Percentiles rank a stretch among this genome's conserved stretches.
Evolutionary conservation across 1,140 invertebrate species (phyloP).

Genomic region (Drosophila santomea): DNA sequence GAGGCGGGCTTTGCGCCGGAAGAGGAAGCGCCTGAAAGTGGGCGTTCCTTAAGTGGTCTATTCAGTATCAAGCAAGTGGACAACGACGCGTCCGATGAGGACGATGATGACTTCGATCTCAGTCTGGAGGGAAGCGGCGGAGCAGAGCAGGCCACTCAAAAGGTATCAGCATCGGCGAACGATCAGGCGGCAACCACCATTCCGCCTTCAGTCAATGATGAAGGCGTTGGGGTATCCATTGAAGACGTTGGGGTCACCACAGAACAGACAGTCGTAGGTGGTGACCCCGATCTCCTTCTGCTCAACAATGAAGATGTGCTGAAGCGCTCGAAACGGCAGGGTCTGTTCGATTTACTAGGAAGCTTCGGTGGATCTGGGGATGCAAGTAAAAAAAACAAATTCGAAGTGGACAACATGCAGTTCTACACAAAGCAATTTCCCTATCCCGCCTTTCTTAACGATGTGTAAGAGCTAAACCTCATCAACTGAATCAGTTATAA

Average conservation of each 20-base stretch:
- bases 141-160: background rate
- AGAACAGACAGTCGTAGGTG: background rate
- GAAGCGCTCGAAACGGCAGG: conserved; percentile 55
- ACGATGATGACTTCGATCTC: conserved; percentile 53
- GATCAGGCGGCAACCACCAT: background rate
- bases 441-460: conserved; percentile 88
- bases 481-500: too few relatives aligned
- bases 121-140: conserved; percentile 11
- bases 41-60: conserved; percentile 1
- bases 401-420: conserved; percentile 85
- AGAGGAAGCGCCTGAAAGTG: background rate
- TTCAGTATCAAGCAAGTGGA: conserved; percentile 49
- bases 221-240: background rate
- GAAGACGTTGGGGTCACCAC: background rate
- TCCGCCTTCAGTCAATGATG: too few relatives aligned
- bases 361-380: conserved; percentile 24
- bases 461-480: conserved; percentile 85
- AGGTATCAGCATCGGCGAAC: background rate
- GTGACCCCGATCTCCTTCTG: conserved; percentile 11
- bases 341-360: conserved; percentile 62
- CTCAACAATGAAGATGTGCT: conserved; percentile 21
- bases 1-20: conserved; percentile 40
- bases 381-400: conserved; percentile 29
- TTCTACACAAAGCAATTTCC: conserved; percentile 88
- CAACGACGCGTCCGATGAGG: conserved; percentile 24